Conservation (phyloP, 2,888 invertebrate species). For the Eilema griseolum region DNA sequence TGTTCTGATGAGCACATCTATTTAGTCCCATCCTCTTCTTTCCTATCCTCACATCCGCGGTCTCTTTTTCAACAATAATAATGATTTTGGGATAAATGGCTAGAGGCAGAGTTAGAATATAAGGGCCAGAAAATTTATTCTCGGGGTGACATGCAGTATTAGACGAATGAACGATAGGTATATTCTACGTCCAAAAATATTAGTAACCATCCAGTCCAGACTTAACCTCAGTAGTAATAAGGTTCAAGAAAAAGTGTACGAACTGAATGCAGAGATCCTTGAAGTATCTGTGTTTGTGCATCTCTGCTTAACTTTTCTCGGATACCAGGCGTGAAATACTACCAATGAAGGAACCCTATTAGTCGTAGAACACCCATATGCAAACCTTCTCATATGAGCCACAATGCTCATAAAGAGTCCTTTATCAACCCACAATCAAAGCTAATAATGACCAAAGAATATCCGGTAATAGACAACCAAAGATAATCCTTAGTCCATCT, state of each 20-base stretch:
- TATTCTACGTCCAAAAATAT: neutral
- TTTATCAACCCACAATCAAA: conserved; percentile 39
- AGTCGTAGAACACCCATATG: neutral
- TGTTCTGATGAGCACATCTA: too few relatives aligned
- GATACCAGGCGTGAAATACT: too few relatives aligned
- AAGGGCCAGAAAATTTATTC: too few relatives aligned
- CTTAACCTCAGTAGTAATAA: neutral
- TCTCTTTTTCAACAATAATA: neutral
- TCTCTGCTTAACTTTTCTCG: neutral
- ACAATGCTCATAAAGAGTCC: conserved; percentile 11
- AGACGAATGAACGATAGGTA: too few relatives aligned
- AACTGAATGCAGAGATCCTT: neutral
- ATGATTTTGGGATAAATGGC: neutral
- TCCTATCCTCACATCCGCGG: too few relatives aligned
- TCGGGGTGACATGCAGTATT: neutral
- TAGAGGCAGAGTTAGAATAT: too few relatives aligned
- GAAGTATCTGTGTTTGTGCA: neutral
- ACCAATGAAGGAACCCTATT: too few relatives aligned
- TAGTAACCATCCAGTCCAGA: neutral
- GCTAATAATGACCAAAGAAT: conserved; percentile 43
- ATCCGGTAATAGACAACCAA: conserved; percentile 37
- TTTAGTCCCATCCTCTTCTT: too few relatives aligned
- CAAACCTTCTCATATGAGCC: neutral
- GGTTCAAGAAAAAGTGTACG: neutral
- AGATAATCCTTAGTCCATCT: conserved; percentile 62